Conservation (phyloP, 2,113 vertebrate species). For the Eretmochelys imbricata region DNA sequence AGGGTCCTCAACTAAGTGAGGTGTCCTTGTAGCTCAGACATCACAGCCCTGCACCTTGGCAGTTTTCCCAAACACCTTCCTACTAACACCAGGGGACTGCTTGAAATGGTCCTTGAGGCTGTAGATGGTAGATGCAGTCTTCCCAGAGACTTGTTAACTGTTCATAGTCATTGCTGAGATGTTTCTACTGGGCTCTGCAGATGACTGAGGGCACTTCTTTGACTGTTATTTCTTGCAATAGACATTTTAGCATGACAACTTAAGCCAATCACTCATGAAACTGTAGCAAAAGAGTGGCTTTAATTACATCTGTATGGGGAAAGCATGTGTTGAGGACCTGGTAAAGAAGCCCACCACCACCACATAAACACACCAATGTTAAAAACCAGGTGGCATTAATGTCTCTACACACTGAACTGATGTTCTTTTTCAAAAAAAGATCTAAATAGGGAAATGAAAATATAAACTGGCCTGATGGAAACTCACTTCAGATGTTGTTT, state of each 20-base stretch:
- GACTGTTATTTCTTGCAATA: not conserved
- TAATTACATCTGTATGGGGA: not conserved
- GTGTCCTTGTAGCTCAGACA: not conserved
- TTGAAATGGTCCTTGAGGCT: not conserved
- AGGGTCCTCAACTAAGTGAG: not conserved
- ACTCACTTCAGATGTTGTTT: not conserved
- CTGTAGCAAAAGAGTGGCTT: not conserved
- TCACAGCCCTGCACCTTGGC: not conserved
- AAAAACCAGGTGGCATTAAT: not conserved
- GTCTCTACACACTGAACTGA: not conserved
- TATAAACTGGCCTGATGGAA: not conserved
- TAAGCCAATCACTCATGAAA: not conserved
- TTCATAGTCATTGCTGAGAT: not conserved
- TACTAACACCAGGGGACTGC: fast-evolving
- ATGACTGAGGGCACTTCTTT: not conserved
- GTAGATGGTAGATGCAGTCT: fast-evolving
- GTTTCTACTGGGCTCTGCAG: not conserved
- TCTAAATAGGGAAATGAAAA: not conserved
- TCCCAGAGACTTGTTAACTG: not conserved
- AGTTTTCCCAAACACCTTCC: not conserved
- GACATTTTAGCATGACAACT: not conserved
- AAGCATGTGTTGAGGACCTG: not conserved
- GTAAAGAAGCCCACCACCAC: not conserved
- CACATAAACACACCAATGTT: not conserved
- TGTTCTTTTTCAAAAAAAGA: not conserved